Evolutionary conservation across 2,888 invertebrate genomes (phyloP), one percentile per base, ranked within the genome.

Genomic region (Schrankia costaestrigalis): DNA sequence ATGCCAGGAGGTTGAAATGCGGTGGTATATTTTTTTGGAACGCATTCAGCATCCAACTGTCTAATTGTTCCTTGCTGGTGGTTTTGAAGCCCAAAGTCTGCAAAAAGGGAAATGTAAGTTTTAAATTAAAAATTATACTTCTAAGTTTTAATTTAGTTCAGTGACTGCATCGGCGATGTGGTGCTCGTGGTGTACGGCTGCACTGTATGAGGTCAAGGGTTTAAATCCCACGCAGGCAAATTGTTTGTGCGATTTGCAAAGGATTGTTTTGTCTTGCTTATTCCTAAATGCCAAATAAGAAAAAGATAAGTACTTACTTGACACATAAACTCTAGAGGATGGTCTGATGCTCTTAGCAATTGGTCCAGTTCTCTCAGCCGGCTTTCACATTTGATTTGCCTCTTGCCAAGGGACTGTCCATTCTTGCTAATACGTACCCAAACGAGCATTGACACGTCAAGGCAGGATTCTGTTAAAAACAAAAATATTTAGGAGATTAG

Each of bases 331-430:
- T 95, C 95, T 31, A 96, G 82, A 0, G 96, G 96, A 63, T 94
- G 94, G 56, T 94, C 94, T 35, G 93, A 91, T 3, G 93, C 91
- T 19, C 94, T 86, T 33, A 96, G 82, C 56, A 96, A 87, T 61
- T 95, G 95, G 69, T 95, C 95, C 33, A 96, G 81, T 67, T 96
- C 96, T 17, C 95, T 87, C 31, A 96, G 86, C 34, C 94, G 90
- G 63, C 95, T 95, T 79, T 96, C 96, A 77, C 96, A 96, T 74
- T 96, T 96, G 53, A 96, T 92, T 59, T 95, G 95, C n/a, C 95
- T 85, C 24, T 93, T 90, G 0, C 96, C 96, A 11, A 96, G 86
- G 3, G 94, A 90, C 62, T 91, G 91, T 2, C 94, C 94, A 63
- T 95, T 96, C 69, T 94, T 94, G 65, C 93, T 93, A 22, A 96